Conservation (phyloP, 2,888 invertebrate species). For the Drosophila rubida region DNA sequence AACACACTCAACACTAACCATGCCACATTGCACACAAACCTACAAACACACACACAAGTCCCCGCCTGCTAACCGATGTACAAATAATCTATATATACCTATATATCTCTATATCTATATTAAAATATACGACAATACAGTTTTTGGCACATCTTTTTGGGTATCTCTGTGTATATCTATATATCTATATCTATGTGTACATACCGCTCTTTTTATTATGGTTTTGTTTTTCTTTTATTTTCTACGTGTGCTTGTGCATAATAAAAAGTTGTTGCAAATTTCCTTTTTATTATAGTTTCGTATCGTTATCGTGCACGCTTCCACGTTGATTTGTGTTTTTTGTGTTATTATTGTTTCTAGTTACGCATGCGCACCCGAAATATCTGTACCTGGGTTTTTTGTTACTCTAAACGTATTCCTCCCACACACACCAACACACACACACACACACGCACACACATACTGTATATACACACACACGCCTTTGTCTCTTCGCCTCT, state of each 20-base stretch:
- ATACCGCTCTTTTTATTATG: constrained; percentile 24
- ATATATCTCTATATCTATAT: constrained; percentile 9
- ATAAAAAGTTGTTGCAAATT: constrained; percentile 50
- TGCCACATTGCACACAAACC: constrained; percentile 29
- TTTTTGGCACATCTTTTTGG: constrained; percentile 33
- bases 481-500: constrained; percentile 2
- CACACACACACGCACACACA: constrained; percentile 43
- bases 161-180: constrained; percentile 23
- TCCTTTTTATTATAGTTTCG: constrained; percentile 18
- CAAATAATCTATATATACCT: constrained; percentile 31
- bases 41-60: neutral
- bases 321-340: constrained; percentile 41
- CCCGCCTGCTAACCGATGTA: constrained; percentile 42
- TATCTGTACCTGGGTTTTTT: constrained; percentile 18
- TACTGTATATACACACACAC: constrained; percentile 24
- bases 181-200: constrained; percentile 24
- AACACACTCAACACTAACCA: constrained; percentile 42
- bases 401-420: neutral
- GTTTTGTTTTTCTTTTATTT: constrained; percentile 20
- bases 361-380: constrained; percentile 50
- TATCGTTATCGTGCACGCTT: constrained; percentile 69
- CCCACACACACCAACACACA: neutral
- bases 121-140: constrained; percentile 31
- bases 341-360: constrained; percentile 26
- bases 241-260: constrained; percentile 33